Evolutionary conservation across 2,888 invertebrate species (phyloP).

Genomic region (Harpalus rufipes): DNA sequence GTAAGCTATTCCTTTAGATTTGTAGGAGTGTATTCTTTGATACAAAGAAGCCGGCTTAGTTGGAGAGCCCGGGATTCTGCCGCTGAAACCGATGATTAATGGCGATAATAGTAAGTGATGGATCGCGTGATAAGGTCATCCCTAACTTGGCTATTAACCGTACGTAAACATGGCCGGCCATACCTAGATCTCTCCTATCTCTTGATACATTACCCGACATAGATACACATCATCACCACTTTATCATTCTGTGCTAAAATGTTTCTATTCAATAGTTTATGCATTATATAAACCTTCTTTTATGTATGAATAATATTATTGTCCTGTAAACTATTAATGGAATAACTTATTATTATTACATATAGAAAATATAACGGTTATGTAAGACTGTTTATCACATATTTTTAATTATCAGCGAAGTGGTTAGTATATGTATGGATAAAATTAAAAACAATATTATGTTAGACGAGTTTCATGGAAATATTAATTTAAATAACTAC

Average conservation of each 20-base stretch:
- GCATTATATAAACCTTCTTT: not conserved
- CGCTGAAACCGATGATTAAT: constrained; percentile 65
- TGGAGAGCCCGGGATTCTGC: constrained; percentile 5
- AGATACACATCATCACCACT: constrained; percentile 1
- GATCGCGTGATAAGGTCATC: constrained; percentile 58
- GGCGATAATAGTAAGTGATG: constrained; percentile 67
- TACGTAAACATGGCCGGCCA: constrained; percentile 49
- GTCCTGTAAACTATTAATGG: no score
- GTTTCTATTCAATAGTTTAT: not conserved
- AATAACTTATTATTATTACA: no score
- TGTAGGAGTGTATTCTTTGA: not conserved
- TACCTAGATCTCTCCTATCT: constrained; percentile 14
- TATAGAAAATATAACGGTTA: no score
- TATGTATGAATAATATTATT: not conserved
- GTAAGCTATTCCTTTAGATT: not conserved
- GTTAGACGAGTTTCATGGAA: no score
- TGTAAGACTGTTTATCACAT: no score
- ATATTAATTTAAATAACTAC: no score
- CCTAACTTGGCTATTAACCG: constrained; percentile 55
- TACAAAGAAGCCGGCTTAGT: constrained; percentile 31
- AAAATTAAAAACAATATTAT: no score
- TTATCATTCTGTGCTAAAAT: not conserved
- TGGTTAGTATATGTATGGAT: no score
- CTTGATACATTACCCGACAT: not conserved
- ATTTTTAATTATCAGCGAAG: no score